Evolutionary conservation across 92 coral and sea anemone genomes (phyloP).

Genomic region (Pocillopora meandrina): DNA sequence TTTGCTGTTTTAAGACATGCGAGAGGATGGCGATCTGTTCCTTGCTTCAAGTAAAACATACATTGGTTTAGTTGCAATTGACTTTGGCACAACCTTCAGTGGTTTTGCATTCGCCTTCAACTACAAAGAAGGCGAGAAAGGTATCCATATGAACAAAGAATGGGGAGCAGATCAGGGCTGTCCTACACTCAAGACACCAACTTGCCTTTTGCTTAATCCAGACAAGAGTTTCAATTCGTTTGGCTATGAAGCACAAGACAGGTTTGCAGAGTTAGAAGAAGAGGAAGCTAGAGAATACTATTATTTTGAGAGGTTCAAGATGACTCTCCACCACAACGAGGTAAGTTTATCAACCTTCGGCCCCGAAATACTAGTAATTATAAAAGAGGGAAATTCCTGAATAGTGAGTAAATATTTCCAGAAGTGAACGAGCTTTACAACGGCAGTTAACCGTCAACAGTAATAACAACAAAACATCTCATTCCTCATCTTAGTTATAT

Average conservation of each 20-base stretch:
- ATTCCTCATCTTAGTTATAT: too few species aligned
- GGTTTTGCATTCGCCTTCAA: conserved; percentile 46
- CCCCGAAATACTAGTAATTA: too few species aligned
- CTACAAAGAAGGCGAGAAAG: conserved; percentile 32
- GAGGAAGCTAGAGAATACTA: conserved; percentile 6
- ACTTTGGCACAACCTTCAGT: conserved; percentile 43
- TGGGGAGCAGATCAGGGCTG: conserved; percentile 34
- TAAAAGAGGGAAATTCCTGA: too few species aligned
- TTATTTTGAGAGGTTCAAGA: conserved; percentile 35
- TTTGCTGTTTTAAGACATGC: background rate
- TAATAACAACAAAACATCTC: too few species aligned
- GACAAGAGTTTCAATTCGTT: conserved; percentile 26
- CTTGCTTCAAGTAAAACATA: background rate
- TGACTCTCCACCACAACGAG: conserved; percentile 27
- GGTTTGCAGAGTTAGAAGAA: conserved; percentile 21
- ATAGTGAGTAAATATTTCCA: too few species aligned
- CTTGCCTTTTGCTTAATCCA: conserved; percentile 29
- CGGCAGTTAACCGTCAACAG: too few species aligned
- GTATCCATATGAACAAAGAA: conserved; percentile 40
- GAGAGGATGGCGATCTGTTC: background rate
- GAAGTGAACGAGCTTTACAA: too few species aligned
- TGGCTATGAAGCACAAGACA: conserved; percentile 43
- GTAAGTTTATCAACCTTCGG: background rate
- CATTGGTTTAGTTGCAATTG: conserved; percentile 38
- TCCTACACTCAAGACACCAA: conserved; percentile 28